Evolutionary conservation across 2,797 vertebrate species (phyloP), one percentile per base, ranked within the genome.

Genomic region (Cyprinella venusta): DNA sequence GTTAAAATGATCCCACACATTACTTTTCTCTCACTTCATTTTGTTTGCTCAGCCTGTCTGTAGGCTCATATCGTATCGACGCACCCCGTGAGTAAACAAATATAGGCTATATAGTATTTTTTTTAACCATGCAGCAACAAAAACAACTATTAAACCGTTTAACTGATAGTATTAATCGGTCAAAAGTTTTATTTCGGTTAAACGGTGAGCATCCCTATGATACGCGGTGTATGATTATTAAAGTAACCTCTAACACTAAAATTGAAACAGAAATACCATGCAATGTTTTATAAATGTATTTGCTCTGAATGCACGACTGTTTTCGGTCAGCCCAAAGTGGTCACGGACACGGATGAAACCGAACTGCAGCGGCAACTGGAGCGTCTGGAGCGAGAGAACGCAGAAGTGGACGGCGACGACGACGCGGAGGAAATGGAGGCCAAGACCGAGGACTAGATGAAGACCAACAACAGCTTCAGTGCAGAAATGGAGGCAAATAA

Each of bases 371-470:
- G 98, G 81, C 98, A 99, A 86, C 91, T 99, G 90, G 98, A 99
- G 92, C 94, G 97, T 90, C 88, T 99, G 91, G 98, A 99, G 92
- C 93, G 97, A 50, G 98, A 99, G 91, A 99, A 99, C n/a, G 98
- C 98, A 0, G 97, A 99, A 92, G 98, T 99, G 88, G 98, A 99
- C 45, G 98, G 98, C 81, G 98, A 99, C 42, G 98, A 99, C 8
- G 98, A 99, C 79, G 96, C 96, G 0, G 98, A 98, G 87, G 98
- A 99, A 93, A 99, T 99, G 97, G 98, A 99, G 94, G 98, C 97
- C 90, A 99, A 99, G 92, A 91, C 96, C 0, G 98, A 99, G 91
- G 98, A 99, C 90, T 99, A 96, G 94, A 50, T 5, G 30, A 38
- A 9, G 2, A 50, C n/a, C 42, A 50, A 70, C 40, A 26, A 5